Evolutionary conservation across 2,113 vertebrate species (phyloP).

Genomic region (Melanerpes aurifrons): DNA sequence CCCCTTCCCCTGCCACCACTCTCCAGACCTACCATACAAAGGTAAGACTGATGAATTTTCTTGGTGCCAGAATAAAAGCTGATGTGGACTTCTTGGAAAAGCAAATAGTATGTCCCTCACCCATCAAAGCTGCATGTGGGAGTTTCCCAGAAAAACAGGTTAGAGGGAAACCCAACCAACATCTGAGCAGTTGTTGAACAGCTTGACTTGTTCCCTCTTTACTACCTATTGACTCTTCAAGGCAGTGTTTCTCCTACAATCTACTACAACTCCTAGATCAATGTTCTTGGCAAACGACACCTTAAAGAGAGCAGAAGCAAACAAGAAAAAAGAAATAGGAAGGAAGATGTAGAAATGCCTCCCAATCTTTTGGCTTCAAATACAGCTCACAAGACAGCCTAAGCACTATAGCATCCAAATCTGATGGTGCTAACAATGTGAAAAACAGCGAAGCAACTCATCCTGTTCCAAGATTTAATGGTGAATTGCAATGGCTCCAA

Average conservation of each 20-base stretch:
- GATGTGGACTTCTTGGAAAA: not conserved
- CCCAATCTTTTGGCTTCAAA: not conserved
- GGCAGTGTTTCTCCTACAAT: not conserved
- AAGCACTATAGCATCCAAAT: not conserved
- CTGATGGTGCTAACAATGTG: not conserved
- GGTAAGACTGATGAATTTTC: not conserved
- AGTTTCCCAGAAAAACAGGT: not conserved
- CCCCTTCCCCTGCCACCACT: not conserved
- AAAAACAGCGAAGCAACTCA: not conserved
- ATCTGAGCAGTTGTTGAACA: not conserved
- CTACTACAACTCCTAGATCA: not conserved
- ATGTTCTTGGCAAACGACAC: not conserved
- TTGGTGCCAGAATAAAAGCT: not conserved
- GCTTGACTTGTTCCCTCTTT: not conserved
- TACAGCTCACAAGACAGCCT: not conserved
- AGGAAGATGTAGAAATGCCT: not conserved
- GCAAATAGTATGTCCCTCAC: not conserved
- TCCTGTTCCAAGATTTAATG: not conserved
- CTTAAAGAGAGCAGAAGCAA: not conserved
- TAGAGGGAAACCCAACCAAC: not conserved
- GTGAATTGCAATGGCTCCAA: not conserved
- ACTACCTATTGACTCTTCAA: not conserved
- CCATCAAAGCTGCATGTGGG: not conserved
- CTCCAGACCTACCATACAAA: fast-evolving
- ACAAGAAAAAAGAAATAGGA: not conserved